Base-by-base conservation (phyloP, 2,888 invertebrate species). In the Thereva unica region DNA sequence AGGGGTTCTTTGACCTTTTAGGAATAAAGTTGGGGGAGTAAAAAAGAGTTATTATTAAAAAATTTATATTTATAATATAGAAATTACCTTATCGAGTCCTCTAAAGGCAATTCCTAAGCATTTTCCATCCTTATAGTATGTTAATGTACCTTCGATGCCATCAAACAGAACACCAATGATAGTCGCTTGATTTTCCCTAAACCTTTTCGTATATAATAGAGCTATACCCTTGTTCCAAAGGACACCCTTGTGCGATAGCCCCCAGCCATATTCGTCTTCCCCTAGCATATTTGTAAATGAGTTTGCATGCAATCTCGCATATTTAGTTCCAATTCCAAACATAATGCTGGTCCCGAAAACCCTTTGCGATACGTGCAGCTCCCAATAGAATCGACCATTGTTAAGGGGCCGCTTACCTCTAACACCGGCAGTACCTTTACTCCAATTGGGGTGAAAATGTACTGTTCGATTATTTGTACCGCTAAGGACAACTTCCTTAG, bases 361-460 rank as follows among this genome's bases (percentile, higher is more conserved):
- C 52, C 89, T 79, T 73, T 86, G 85, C 0, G 87, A 85, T 0
- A 85, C 79, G 70, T 82, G 82, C 66, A 90, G 78, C 76, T 89
- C 88, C 89, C 89, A 89, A 76, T 87, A 89, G 76, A 85, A 85
- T 41, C 81, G 77, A 1, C 85, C 86, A 73, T 86, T 84, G 76
- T 89, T 89, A n/a, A 90, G 80, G 5, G 86, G 79, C 34, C 85
- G 80, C 12, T 85, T 87, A 5, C 89, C 89, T 55, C 88, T 83
- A 0, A 89, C 87, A 0, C 86, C 90, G 0, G 89, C 89, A 0
- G 89, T 89, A 6, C 89, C 89, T 74, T 87, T 87, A 75, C 89
- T 89, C 89, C 89, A 89, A 75, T 88, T 87, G 5, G 89, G 89
- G 78, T 90, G 90, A 75, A 90, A 90, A 74, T 86, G 85, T 1